A percentile compares a stretch with the other conserved stretches of the same genome.
Evolutionary conservation across 2,888 invertebrate genomes (phyloP).

Genomic region (Drosophila borealis): DNA sequence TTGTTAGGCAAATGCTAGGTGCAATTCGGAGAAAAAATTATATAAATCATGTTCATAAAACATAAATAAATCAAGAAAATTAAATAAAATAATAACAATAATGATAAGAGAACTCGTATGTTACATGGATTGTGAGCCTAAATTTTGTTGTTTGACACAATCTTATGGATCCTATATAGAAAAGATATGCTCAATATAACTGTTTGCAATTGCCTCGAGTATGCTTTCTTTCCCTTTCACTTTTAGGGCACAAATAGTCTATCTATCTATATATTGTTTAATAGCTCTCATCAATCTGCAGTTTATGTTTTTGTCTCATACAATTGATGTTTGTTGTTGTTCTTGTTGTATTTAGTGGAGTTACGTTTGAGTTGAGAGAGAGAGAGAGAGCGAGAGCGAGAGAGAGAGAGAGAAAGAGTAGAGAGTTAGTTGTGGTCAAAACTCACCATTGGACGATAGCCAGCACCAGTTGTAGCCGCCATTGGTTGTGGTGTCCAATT

Average conservation of each 20-base stretch:
- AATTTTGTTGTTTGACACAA: slow-evolving; percentile 63
- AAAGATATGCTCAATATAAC: neutral
- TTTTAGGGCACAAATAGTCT: slow-evolving; percentile 47
- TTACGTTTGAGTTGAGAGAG: slow-evolving; percentile 53
- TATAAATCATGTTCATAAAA: slow-evolving; percentile 2
- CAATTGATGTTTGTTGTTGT: slow-evolving; percentile 39
- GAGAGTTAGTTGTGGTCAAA: slow-evolving; percentile 64
- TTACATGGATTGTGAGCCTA: slow-evolving; percentile 55
- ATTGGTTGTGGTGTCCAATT: slow-evolving; percentile 95
- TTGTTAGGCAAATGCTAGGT: slow-evolving; percentile 49
- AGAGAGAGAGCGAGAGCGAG: slow-evolving; percentile 12
- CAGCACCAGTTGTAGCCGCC: slow-evolving; percentile 94
- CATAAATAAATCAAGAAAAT: slow-evolving; percentile 23
- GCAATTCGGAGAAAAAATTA: slow-evolving; percentile 26
- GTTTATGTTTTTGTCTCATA: slow-evolving; percentile 25
- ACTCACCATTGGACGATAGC: slow-evolving; percentile 94
- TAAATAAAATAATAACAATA: slow-evolving; percentile 18
- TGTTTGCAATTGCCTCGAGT: neutral
- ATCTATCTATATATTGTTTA: slow-evolving; percentile 17
- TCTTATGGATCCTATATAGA: slow-evolving; percentile 8
- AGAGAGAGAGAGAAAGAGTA: slow-evolving; percentile 61
- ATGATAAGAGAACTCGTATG: slow-evolving; percentile 31
- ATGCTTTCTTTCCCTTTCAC: slow-evolving; percentile 12
- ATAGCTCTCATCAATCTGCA: slow-evolving; percentile 21
- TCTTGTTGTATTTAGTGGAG: slow-evolving; percentile 50